These are phyloP conservation scores for Oxytorus armatus DNA, from an alignment of 2,888 invertebrate species.

Conservation along the genomic window DNA sequence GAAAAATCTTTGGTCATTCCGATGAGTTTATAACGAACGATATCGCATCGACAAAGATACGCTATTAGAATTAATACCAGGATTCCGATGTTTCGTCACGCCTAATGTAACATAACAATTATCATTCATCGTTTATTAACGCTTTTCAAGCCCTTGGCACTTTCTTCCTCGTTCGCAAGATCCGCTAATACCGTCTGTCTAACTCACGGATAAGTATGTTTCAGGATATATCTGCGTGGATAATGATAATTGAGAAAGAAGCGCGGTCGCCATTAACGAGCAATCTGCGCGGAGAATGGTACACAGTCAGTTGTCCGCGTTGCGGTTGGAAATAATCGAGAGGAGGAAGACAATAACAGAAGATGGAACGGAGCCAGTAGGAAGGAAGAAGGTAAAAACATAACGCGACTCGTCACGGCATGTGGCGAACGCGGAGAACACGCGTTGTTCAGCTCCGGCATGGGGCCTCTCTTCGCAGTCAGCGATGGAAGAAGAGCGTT, in stretches of 20 bases:
- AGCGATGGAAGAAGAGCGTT: slow-evolving; percentile 23
- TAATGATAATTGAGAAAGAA: slow-evolving; percentile 49
- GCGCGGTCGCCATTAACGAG: slow-evolving; percentile 57
- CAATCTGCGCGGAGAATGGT: slow-evolving; percentile 57
- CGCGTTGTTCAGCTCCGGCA: slow-evolving; percentile 58
- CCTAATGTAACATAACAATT: slow-evolving; percentile 20
- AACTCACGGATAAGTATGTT: not conserved
- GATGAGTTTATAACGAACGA: slow-evolving; percentile 17
- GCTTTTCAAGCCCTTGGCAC: slow-evolving; percentile 1
- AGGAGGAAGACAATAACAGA: slow-evolving; percentile 51
- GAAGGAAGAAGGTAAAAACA: slow-evolving; percentile 47
- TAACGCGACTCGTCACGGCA: slow-evolving; percentile 69
- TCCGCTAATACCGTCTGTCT: slow-evolving; percentile 10
- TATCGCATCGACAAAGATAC: not conserved
- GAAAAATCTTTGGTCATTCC: slow-evolving; percentile 6
- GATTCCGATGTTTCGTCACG: slow-evolving; percentile 25
- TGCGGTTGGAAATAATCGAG: slow-evolving; percentile 55
- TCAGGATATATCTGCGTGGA: not conserved
- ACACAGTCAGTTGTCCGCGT: slow-evolving; percentile 32
- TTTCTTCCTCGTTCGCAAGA: slow-evolving; percentile 15
- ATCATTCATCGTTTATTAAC: slow-evolving; percentile 3
- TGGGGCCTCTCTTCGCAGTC: slow-evolving; percentile 14
- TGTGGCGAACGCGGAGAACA: slow-evolving; percentile 68
- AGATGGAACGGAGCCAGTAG: slow-evolving; percentile 40
- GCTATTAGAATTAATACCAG: slow-evolving; percentile 41